A percentile compares a stretch with the other conserved stretches of the same genome.
Conservation (phyloP, 2,113 vertebrate genomes). For the Leptosomus discolor region DNA sequence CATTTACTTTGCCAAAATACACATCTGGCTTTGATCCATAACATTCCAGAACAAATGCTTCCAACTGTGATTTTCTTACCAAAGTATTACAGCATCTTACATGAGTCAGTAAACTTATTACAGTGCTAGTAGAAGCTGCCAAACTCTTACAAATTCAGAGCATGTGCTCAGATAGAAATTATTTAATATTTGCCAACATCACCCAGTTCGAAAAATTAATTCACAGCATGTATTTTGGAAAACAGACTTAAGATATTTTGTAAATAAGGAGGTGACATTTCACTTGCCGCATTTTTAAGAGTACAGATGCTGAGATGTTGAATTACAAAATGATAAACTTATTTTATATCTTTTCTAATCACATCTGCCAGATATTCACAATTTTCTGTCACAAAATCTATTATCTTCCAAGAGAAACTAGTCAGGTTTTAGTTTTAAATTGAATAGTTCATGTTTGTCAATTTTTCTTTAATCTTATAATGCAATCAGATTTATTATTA, state of each 20-base stretch:
- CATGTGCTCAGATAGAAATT: conserved; percentile 31
- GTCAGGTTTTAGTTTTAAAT: not conserved
- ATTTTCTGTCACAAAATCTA: conserved; percentile 7
- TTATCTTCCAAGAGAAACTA: not conserved
- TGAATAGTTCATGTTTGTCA: not conserved
- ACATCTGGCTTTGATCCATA: conserved; percentile 22
- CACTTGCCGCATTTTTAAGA: conserved; percentile 21
- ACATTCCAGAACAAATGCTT: conserved; percentile 13
- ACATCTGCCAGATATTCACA: not conserved
- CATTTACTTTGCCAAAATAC: not conserved
- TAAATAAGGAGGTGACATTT: conserved; percentile 53
- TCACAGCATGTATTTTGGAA: conserved; percentile 2
- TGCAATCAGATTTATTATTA: not conserved
- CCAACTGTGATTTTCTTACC: conserved; percentile 34
- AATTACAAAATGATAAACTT: conserved; percentile 15
- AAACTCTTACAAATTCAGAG: conserved; percentile 40
- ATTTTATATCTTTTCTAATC: not conserved
- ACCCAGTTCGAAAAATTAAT: conserved; percentile 38
- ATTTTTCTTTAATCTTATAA: not conserved
- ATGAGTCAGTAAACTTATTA: conserved; percentile 49
- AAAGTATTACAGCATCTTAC: conserved; percentile 26
- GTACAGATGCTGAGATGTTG: not conserved
- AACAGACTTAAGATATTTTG: conserved; percentile 1
- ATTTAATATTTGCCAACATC: conserved; percentile 48
- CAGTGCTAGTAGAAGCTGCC: conserved; percentile 5